Evolutionary conservation across 2,113 vertebrate genomes (phyloP), one percentile per base, ranked within the genome.

Genomic region (Symphodus melops): DNA sequence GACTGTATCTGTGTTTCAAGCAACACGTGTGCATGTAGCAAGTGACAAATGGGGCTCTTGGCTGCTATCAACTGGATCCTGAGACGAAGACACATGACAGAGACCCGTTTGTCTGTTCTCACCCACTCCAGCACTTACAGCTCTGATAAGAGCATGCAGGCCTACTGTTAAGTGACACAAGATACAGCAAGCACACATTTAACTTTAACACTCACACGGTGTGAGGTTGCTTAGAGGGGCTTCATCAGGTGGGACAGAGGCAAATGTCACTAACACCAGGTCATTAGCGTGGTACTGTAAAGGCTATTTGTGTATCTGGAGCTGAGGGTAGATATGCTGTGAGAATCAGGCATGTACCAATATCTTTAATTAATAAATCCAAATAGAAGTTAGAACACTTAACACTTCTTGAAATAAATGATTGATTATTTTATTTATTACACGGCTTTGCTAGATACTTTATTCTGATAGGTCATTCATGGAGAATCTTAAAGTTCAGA

Each of bases 51-150:
- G 73, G 89, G 67, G 80, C 78, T 41, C 39, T 57, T 28, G 21
- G 37, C 64, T 52, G 70, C 81, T 89, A 91, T 86, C 75, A 64
- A 46, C 11, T 82, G 77, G 83, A 82, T 46, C 62, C 69, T 56
- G 55, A 85, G 91, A 83, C 81, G 60, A 20, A 89, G 88, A 93
- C 77, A 57, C 72, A 72, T 39, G 73, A 56, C 92, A 93, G 91
- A 86, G 41, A 63, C 54, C 36, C 19, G 64, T 59, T 84, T 41
- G 36, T 86, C 85, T 89, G 77, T 91, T 89, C 85, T 90, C 91
- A 81, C 88, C 85, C 90, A 81, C 89, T 91, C 84, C 75, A 76
- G 80, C 82, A 36, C 81, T 81, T 46, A 75, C 37, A 6, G 62
- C 41, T 36, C 36, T 0, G 82, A 91, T 93, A 90, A 90, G 81